These are phyloP conservation scores for Agapornis roseicollis DNA, from an alignment of 2,113 vertebrate genomes.

Conservation along the genomic window DNA sequence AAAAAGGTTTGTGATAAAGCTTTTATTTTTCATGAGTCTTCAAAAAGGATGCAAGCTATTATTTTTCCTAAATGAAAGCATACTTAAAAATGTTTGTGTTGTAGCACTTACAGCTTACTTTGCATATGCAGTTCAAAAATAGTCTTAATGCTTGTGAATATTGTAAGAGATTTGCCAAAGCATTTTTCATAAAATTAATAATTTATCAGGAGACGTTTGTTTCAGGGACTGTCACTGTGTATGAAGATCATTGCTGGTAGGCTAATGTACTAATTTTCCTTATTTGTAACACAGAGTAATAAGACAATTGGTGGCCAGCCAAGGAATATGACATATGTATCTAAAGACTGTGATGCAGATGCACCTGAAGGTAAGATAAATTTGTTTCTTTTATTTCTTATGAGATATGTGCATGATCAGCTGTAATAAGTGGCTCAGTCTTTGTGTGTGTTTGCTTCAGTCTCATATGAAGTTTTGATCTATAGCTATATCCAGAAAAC, in stretches of 20 bases:
- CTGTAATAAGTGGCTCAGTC: neutral
- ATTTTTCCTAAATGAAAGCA: neutral
- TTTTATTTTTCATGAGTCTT: neutral
- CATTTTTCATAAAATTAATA: neutral
- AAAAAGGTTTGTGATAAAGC: neutral
- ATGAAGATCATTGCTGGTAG: neutral
- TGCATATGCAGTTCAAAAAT: neutral
- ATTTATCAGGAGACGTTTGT: neutral
- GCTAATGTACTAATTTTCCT: neutral
- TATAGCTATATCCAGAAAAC: neutral
- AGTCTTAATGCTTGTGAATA: neutral
- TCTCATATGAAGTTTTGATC: neutral
- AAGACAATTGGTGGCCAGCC: slow-evolving; percentile 55
- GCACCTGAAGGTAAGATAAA: slow-evolving; percentile 88
- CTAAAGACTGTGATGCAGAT: slow-evolving; percentile 89
- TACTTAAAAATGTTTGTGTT: neutral
- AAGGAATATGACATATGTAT: slow-evolving; percentile 72
- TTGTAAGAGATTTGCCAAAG: neutral
- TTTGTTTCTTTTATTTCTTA: neutral
- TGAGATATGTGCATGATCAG: neutral
- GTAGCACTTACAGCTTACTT: neutral
- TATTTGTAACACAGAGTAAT: slow-evolving; percentile 69
- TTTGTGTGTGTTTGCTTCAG: neutral
- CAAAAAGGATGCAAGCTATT: neutral
- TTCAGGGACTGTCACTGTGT: neutral